Conservation (phyloP, 2,888 invertebrate genomes). For the Acrocyrtus sp. region DNA sequence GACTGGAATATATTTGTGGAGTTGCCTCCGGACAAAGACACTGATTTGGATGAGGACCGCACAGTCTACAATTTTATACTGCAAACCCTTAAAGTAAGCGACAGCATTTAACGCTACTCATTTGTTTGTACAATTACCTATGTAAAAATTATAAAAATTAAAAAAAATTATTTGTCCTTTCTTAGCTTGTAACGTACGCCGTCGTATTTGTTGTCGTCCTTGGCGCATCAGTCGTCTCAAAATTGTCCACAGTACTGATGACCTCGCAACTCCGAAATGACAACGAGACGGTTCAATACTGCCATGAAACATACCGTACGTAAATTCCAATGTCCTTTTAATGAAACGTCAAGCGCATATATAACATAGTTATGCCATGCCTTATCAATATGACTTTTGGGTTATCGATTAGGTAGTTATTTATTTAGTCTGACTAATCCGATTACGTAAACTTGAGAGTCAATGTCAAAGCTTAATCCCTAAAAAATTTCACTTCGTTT, state of each 20-base stretch:
- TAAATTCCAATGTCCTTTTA: not conserved
- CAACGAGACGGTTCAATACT: slow-evolving; percentile 66
- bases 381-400: too few relatives aligned
- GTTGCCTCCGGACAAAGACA: slow-evolving; percentile 66
- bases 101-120: not conserved
- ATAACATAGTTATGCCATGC: too few relatives aligned
- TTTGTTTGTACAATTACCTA: not conserved
- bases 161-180: slow-evolving; percentile 19
- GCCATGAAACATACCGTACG: slow-evolving; percentile 40
- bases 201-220: slow-evolving; percentile 67
- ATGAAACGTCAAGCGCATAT: not conserved
- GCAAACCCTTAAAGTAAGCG: slow-evolving; percentile 64
- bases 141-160: not conserved
- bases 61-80: slow-evolving; percentile 64
- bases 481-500: too few relatives aligned
- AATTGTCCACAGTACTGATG: slow-evolving; percentile 66
- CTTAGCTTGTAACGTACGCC: slow-evolving; percentile 66
- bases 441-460: too few relatives aligned
- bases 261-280: slow-evolving; percentile 65
- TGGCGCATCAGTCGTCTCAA: slow-evolving; percentile 66
- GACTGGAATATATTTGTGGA: slow-evolving; percentile 68
- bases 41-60: slow-evolving; percentile 64
- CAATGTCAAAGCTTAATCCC: too few relatives aligned
- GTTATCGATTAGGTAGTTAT: not conserved
- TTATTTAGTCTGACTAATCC: too few relatives aligned